Evolutionary conservation across 2,888 invertebrate species (phyloP).

Genomic region (Agonopterix arenella): DNA sequence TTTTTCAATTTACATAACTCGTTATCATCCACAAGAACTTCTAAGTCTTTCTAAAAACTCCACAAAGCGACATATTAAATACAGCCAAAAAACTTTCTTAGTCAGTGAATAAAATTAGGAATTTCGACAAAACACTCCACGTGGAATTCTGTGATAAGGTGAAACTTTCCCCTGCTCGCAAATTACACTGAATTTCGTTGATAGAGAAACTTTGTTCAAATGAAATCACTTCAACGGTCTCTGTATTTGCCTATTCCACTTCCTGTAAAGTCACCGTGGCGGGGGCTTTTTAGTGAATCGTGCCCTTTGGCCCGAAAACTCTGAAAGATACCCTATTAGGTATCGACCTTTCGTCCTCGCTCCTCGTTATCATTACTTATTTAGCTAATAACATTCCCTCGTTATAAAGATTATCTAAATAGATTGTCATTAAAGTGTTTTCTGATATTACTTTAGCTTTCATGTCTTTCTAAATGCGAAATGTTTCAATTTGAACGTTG

Average conservation of each 20-base stretch:
- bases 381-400: slow-evolving; percentile 13
- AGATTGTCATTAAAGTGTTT: too few species aligned
- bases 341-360: slow-evolving; percentile 18
- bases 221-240: slow-evolving; percentile 63
- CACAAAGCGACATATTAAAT: slow-evolving; percentile 6
- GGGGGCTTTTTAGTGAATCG: slow-evolving; percentile 31
- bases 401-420: too few species aligned
- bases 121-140: slow-evolving; percentile 68
- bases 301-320: slow-evolving; percentile 31
- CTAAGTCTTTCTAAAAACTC: not conserved
- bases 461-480: too few species aligned
- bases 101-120: slow-evolving; percentile 53
- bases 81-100: slow-evolving; percentile 24
- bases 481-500: too few species aligned
- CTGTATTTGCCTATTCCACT: slow-evolving; percentile 54
- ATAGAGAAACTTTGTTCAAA: slow-evolving; percentile 69
- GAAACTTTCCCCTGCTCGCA: slow-evolving; percentile 65
- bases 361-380: slow-evolving; percentile 19
- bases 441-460: too few species aligned
- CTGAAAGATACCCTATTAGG: slow-evolving; percentile 15
- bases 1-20: too few species aligned
- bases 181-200: slow-evolving; percentile 70
- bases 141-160: slow-evolving; percentile 71
- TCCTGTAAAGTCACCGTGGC: slow-evolving; percentile 43
- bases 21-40: too few species aligned